Conservation (phyloP, 37 sponge, comb jelly and placozoan species). For the Eunapius fragilis region DNA sequence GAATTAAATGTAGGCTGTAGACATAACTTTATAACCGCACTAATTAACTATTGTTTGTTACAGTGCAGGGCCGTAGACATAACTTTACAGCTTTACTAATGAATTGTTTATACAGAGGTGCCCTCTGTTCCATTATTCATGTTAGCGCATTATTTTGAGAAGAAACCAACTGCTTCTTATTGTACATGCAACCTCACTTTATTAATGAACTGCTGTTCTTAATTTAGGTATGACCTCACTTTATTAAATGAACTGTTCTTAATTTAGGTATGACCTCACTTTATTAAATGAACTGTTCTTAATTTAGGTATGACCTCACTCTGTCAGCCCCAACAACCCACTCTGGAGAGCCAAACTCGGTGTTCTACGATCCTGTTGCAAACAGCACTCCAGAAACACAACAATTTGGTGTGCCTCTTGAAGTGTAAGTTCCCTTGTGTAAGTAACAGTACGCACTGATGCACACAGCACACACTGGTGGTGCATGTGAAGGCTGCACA, state of each 20-base stretch:
- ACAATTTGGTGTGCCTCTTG: constrained; percentile 70
- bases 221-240: constrained; percentile 42
- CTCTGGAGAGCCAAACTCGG: background rate
- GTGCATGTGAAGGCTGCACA: too few species aligned
- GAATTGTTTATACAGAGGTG: too few species aligned
- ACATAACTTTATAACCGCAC: too few species aligned
- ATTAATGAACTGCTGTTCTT: background rate
- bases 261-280: constrained; percentile 42
- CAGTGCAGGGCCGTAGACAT: too few species aligned
- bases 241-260: constrained; percentile 7
- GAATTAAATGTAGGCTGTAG: too few species aligned
- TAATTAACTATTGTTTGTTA: too few species aligned
- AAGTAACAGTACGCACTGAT: background rate
- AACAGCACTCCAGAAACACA: background rate
- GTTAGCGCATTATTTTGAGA: too few species aligned
- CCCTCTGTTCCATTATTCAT: too few species aligned
- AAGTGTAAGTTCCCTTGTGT: constrained; percentile 20
- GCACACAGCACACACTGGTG: too few species aligned
- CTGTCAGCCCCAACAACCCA: constrained; percentile 30
- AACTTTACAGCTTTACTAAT: too few species aligned
- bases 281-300: too few species aligned
- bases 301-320: constrained; percentile 46
- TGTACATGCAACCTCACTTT: constrained; percentile 19
- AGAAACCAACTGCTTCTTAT: too few species aligned
- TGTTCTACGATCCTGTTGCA: background rate